Base-by-base conservation (phyloP, 2,888 invertebrate genomes). In the Charanyca ferruginea region DNA sequence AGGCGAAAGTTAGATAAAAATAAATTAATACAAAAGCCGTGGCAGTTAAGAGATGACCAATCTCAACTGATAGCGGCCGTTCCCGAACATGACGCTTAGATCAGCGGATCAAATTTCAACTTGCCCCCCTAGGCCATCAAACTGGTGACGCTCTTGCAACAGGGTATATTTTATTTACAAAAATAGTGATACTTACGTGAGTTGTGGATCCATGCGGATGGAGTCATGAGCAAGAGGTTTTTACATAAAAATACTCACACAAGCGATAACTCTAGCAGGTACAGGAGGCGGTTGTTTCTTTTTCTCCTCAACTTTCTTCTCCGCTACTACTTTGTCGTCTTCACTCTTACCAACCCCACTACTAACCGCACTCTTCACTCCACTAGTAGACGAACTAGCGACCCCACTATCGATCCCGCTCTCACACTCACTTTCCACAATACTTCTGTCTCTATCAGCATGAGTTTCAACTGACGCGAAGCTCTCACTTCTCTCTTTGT, bases 261-360 rank as follows among this genome's bases (percentile, higher is more conserved):
- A 81, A 22, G 87, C 80, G 13, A 65, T 74, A 8, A 82, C 83
- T 8, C 90, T 77, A 0, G 86, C 86, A 0, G 90, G 90, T 5
- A 88, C 89, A 0, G 90, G 90, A 3, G 90, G 90, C 0, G 90
- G 89, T 20, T 82, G 83, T 25, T 76, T 72, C 23, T 81, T 80
- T 38, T 73, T 63, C 13, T 53, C 78, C 0, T 63, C 69, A 1
- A 57, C 61, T 25, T 73, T 81, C 60, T 35, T 76, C 4, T 66
- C 75, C 1, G 66, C 53, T 0, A 44, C 48, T 0, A 53, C 61
- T 4, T 44, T 59, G 0, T 61, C 70, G 8, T 62, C 59, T 2
- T 64, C 68, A 18, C 57, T 52, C 57, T 45, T 73, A 3, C 68
- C 73, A 18, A 61, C 51, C 6, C 64, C 71, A 25, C 64, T 54